These are phyloP conservation scores for Amphiura filiformis DNA, from an alignment of 35 echinoderm and acorn worm genomes.

Conservation along the genomic window DNA sequence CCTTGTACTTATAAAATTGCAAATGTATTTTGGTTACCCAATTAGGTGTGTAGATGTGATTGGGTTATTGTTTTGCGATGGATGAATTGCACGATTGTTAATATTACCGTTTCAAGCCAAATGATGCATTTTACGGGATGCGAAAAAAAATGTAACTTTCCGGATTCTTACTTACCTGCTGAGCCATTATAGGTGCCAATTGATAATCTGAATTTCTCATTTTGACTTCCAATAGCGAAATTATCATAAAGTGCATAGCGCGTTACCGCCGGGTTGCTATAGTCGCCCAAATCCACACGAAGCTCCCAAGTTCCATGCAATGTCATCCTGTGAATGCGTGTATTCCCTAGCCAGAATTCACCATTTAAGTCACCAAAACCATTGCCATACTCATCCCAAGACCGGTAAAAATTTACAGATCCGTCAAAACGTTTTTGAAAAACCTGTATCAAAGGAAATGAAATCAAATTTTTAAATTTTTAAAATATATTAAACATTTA, in stretches of 20 bases:
- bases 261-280: not conserved
- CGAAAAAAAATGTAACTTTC: no score
- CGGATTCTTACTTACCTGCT: no score
- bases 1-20: no score
- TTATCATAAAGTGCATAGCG: not conserved
- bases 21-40: no score
- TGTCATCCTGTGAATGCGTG: conserved; percentile 20
- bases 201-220: not conserved
- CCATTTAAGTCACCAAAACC: conserved; percentile 46
- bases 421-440: conserved; percentile 41
- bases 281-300: conserved; percentile 26
- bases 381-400: conserved; percentile 36
- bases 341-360: conserved; percentile 58
- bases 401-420: conserved; percentile 17
- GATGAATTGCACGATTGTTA: no score
- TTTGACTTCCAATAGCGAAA: not conserved
- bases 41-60: no score
- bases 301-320: not conserved
- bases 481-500: no score
- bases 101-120: no score
- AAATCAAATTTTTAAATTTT: not conserved
- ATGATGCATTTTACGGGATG: no score
- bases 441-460: not conserved
- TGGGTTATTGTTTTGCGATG: no score
- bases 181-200: not conserved